A percentile compares a stretch with the other conserved stretches of the same genome.
phyloP scores from a whole-genome alignment of 2,797 vertebrate species.

The Chloroceryle amazona region DNA sequence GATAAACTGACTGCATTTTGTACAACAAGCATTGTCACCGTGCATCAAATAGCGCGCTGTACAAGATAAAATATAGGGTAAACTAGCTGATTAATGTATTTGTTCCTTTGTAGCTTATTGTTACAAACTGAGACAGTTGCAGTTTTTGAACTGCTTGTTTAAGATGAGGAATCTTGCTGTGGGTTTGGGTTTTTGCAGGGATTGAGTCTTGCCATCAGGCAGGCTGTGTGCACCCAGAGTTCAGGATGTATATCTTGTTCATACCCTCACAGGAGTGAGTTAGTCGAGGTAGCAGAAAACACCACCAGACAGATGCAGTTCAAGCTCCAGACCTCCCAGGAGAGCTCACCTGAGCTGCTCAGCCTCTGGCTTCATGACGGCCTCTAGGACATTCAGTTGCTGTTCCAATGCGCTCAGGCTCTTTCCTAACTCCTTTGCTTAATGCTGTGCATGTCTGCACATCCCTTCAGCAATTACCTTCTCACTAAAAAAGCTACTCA shows the following conservation, averaged over 20 bases:
- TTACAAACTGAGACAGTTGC: background rate
- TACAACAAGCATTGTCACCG: accelerated
- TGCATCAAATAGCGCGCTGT: background rate
- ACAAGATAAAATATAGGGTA: background rate
- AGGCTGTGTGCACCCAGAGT: accelerated
- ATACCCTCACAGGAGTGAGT: background rate
- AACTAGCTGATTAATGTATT: background rate
- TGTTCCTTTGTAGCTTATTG: background rate
- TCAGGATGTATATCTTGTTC: background rate
- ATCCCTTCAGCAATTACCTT: background rate
- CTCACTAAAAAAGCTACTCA: background rate
- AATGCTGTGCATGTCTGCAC: accelerated
- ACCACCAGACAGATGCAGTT: background rate
- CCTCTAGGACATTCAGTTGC: background rate
- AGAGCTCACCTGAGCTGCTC: background rate
- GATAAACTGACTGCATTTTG: background rate
- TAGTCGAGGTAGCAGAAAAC: background rate
- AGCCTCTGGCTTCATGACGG: accelerated
- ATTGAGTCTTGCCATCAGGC: background rate
- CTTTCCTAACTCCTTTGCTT: background rate
- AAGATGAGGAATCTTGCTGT: background rate
- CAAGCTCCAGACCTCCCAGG: background rate
- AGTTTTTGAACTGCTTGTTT: background rate
- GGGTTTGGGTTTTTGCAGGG: background rate
- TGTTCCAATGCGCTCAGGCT: background rate